These are phyloP conservation scores for Mirza zaza DNA, from an alignment of 2,113 vertebrate species.

Conservation along the genomic window DNA sequence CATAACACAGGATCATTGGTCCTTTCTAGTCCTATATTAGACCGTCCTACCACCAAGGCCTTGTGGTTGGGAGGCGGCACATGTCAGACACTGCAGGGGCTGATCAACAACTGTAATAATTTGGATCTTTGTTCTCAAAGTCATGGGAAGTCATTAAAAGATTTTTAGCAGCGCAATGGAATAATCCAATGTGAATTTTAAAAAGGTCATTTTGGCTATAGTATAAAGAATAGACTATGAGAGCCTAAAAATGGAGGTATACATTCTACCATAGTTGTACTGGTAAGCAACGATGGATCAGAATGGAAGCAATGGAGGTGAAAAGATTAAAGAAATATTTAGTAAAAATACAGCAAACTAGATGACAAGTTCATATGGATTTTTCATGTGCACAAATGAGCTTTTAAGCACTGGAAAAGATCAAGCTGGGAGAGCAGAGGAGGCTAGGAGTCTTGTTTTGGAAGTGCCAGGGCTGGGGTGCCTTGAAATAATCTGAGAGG, in stretches of 20 bases:
- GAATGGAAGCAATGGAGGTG: background rate
- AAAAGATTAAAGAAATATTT: background rate
- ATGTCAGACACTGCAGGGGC: background rate
- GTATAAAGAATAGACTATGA: background rate
- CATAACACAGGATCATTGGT: background rate
- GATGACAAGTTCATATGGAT: background rate
- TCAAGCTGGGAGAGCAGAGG: background rate
- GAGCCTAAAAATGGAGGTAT: background rate
- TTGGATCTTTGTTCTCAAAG: background rate
- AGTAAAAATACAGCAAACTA: background rate
- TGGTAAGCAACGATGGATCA: background rate
- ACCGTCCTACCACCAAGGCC: background rate
- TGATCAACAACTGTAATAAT: background rate
- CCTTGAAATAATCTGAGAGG: background rate
- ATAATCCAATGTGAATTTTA: background rate
- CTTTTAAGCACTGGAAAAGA: background rate
- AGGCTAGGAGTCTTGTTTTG: background rate
- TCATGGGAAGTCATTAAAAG: background rate
- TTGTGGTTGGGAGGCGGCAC: background rate
- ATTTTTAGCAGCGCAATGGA: background rate
- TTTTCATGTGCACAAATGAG: background rate
- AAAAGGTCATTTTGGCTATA: background rate
- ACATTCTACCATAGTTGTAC: background rate
- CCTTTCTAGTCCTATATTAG: background rate
- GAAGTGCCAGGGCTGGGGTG: background rate